A percentile compares a stretch with the other conserved stretches of the same genome.
phyloP scores from a whole-genome alignment of 2,797 vertebrate species.

The Lithobates pipiens region DNA sequence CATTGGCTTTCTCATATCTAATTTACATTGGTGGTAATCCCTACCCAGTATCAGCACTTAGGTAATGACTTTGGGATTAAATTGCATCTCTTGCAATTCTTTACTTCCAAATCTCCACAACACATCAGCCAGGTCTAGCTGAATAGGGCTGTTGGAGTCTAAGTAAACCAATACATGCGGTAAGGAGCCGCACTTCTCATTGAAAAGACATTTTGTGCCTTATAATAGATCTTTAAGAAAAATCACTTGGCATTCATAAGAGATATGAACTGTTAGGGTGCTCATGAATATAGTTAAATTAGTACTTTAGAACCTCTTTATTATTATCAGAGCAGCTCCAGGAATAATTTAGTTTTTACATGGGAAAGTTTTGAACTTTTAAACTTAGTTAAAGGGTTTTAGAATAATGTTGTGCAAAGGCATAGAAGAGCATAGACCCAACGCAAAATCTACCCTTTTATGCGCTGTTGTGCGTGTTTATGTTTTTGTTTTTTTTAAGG shows the following conservation, averaged over 20 bases:
- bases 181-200: slow-evolving; percentile 61
- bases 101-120: slow-evolving; percentile 71
- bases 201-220: slow-evolving; percentile 69
- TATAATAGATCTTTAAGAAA: slow-evolving; percentile 66
- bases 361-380: slow-evolving; percentile 12
- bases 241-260: slow-evolving; percentile 60
- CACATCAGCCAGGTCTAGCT: slow-evolving; percentile 66
- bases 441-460: too few species aligned
- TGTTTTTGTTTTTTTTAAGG: too few species aligned
- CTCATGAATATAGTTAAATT: slow-evolving; percentile 65
- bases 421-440: too few species aligned
- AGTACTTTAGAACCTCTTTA: slow-evolving; percentile 55
- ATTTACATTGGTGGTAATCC: slow-evolving; percentile 85
- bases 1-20: slow-evolving; percentile 81
- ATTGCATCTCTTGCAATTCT: slow-evolving; percentile 77
- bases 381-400: background rate
- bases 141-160: slow-evolving; percentile 70
- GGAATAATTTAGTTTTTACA: slow-evolving; percentile 1
- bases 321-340: background rate
- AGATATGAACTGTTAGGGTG: slow-evolving; percentile 53
- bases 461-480: too few species aligned
- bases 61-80: slow-evolving; percentile 81
- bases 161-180: slow-evolving; percentile 60
- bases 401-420: too few species aligned
- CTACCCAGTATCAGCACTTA: slow-evolving; percentile 79